Conservation (phyloP, 1,140 invertebrate genomes). For the Dysdera silvatica region DNA sequence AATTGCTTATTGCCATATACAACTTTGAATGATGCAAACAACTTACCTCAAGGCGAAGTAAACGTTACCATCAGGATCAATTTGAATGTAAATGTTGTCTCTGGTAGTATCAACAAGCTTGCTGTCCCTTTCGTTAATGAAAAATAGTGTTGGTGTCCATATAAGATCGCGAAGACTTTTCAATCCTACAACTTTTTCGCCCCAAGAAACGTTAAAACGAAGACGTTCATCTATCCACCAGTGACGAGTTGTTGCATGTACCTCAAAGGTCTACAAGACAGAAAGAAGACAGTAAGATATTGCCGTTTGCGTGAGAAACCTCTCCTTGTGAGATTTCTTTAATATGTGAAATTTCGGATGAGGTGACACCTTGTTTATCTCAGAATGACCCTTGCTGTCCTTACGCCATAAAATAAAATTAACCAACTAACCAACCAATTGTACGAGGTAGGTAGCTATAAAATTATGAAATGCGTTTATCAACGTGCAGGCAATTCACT, state of each 20-base stretch:
- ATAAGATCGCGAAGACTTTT: conserved; percentile 21
- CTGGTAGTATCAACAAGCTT: conserved; percentile 16
- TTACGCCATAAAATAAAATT: no score
- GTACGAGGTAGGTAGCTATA: no score
- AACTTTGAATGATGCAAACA: background rate
- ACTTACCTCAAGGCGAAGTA: conserved; percentile 24
- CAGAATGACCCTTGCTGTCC: no score
- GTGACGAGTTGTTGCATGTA: conserved; percentile 21
- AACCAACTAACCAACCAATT: no score
- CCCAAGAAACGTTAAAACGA: conserved; percentile 2
- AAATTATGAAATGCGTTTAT: no score
- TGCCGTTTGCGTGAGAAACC: no score
- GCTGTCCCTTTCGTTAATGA: conserved; percentile 29
- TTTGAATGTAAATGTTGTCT: conserved; percentile 26
- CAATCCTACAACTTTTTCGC: conserved; percentile 19
- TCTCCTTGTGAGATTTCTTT: no score
- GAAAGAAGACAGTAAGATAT: no score
- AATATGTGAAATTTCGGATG: no score
- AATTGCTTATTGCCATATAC: background rate
- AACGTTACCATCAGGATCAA: conserved; percentile 21
- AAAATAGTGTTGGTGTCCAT: conserved; percentile 27
- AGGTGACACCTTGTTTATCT: no score
- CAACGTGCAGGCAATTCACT: no score
- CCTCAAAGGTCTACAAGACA: conserved; percentile 18
- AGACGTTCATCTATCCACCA: conserved; percentile 26